These are phyloP conservation scores for Tokudaia muenninki DNA, from an alignment of 2,797 vertebrate genomes.

Conservation along the genomic window DNA sequence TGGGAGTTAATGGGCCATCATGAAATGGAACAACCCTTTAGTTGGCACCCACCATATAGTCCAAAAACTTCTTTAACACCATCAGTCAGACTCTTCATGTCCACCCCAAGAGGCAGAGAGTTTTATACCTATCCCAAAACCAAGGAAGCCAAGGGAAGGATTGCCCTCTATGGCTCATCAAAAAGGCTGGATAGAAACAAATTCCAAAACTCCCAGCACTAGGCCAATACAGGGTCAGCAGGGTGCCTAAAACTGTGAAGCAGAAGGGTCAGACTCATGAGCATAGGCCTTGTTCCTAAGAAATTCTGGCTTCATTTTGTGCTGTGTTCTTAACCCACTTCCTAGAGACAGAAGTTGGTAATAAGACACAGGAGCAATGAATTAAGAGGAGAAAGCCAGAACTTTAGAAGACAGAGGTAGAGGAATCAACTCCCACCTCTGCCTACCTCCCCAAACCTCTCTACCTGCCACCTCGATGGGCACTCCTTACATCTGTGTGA, in stretches of 20 bases:
- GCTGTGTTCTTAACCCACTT: constrained; percentile 12
- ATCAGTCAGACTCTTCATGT: background rate
- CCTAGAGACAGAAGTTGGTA: background rate
- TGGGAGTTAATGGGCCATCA: background rate
- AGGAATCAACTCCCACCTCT: constrained; percentile 62
- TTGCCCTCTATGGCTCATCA: fast-evolving
- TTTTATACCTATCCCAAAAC: background rate
- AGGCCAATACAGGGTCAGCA: background rate
- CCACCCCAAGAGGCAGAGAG: background rate
- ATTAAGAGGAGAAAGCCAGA: constrained; percentile 43
- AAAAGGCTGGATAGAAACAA: background rate
- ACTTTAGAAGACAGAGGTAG: constrained; percentile 68
- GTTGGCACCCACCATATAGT: background rate
- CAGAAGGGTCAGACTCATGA: background rate
- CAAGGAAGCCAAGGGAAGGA: background rate
- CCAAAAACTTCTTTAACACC: background rate
- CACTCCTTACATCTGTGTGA: constrained; percentile 84
- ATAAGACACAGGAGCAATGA: background rate
- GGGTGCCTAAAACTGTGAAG: background rate
- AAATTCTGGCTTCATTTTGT: background rate
- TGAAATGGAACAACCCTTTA: background rate
- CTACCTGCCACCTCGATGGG: constrained; percentile 82
- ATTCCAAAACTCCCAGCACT: background rate
- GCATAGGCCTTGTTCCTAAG: background rate
- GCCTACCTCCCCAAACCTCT: constrained; percentile 77